Conservation (phyloP, 1,140 invertebrate species). For the Drosophila baimaii region DNA sequence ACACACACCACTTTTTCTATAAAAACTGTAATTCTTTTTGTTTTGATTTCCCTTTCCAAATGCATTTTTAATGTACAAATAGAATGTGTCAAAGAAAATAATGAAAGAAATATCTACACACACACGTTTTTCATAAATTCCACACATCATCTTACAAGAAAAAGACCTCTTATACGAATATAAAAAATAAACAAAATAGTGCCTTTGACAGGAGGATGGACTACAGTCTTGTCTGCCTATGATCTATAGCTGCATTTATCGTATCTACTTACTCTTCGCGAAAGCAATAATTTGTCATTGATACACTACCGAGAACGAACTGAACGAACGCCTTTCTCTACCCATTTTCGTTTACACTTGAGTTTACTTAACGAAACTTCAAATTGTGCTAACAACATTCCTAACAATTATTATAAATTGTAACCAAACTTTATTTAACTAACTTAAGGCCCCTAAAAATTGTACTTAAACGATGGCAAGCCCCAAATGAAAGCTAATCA, state of each 20-base stretch:
- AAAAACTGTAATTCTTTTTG: background rate
- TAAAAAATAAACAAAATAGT: slow-evolving; percentile 64
- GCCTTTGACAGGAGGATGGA: slow-evolving; percentile 66
- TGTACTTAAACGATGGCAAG: slow-evolving; percentile 64
- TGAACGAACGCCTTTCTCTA: slow-evolving; percentile 15
- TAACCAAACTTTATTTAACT: slow-evolving; percentile 35
- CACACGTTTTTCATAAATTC: slow-evolving; percentile 12
- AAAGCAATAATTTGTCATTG: slow-evolving; percentile 42
- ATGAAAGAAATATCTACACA: background rate
- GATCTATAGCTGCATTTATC: slow-evolving; percentile 11
- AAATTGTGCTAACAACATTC: slow-evolving; percentile 51
- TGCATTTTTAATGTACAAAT: slow-evolving; percentile 23
- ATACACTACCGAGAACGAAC: slow-evolving; percentile 28
- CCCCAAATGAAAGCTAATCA: slow-evolving; percentile 62
- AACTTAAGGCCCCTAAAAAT: slow-evolving; percentile 36
- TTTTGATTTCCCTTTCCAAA: background rate
- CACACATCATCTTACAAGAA: slow-evolving; percentile 12
- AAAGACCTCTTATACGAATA: slow-evolving; percentile 33
- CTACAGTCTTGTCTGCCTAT: slow-evolving; percentile 29
- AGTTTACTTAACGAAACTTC: slow-evolving; percentile 14
- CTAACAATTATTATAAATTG: slow-evolving; percentile 35
- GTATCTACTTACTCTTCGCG: slow-evolving; percentile 22
- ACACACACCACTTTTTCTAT: background rate
- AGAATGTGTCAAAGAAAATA: slow-evolving; percentile 25
- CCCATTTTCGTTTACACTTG: slow-evolving; percentile 13